Conservation (phyloP, 2,113 vertebrate species). For the Hirundichthys speculiger region DNA sequence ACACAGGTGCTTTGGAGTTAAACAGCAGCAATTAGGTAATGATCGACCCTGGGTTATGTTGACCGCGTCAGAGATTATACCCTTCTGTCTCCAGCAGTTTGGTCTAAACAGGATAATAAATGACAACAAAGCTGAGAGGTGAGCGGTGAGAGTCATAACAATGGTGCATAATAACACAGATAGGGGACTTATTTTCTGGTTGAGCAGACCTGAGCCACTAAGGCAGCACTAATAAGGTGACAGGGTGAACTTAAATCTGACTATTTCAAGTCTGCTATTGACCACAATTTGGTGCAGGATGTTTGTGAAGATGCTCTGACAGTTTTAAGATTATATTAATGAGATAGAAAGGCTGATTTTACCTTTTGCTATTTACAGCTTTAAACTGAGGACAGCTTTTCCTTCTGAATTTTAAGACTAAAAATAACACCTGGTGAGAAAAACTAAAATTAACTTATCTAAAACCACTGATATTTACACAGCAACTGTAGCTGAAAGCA, state of each 20-base stretch:
- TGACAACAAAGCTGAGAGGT: slow-evolving; percentile 6
- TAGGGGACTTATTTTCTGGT: slow-evolving; percentile 57
- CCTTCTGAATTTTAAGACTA: too few species aligned
- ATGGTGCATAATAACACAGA: slow-evolving; percentile 53
- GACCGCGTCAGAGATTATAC: slow-evolving; percentile 17
- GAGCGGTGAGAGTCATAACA: slow-evolving; percentile 35
- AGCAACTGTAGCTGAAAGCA: too few species aligned
- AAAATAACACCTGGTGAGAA: too few species aligned
- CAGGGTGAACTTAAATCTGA: slow-evolving; percentile 29
- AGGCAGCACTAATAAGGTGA: slow-evolving; percentile 64
- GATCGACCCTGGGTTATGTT: slow-evolving; percentile 44
- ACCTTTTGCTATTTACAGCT: not conserved
- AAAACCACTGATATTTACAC: too few species aligned
- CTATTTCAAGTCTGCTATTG: not conserved
- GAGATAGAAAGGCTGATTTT: not conserved
- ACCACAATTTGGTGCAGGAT: slow-evolving; percentile 1
- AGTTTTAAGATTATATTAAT: not conserved
- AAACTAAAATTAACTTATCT: too few species aligned
- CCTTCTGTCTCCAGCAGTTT: slow-evolving; percentile 12
- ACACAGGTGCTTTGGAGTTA: slow-evolving; percentile 45
- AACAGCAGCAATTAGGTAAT: slow-evolving; percentile 68
- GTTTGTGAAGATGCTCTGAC: slow-evolving; percentile 11
- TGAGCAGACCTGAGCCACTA: slow-evolving; percentile 39
- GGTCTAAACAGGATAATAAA: slow-evolving; percentile 45
- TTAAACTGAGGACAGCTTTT: too few species aligned